phyloP scores from a whole-genome alignment of 2,113 vertebrate genomes.

The Tetraodon nigroviridis region DNA sequence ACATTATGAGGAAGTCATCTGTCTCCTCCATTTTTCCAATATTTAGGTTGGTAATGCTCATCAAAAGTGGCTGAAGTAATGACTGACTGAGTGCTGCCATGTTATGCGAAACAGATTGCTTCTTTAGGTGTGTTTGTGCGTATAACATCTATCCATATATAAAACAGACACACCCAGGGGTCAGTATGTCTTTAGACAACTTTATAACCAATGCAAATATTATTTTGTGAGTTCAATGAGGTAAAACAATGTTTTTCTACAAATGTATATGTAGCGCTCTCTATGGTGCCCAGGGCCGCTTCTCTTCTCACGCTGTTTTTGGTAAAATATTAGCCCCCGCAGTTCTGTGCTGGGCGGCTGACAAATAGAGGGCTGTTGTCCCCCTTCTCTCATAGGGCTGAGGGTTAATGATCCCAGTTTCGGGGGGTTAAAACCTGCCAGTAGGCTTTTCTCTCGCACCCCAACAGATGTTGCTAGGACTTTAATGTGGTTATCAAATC shows the following conservation, averaged over 20 bases:
- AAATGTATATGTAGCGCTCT: constrained; percentile 68
- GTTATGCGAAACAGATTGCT: neutral
- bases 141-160: constrained; percentile 1
- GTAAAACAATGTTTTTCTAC: constrained; percentile 69
- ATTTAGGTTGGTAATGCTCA: neutral
- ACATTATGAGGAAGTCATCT: neutral
- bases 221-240: constrained; percentile 26
- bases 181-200: neutral
- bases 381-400: constrained; percentile 81
- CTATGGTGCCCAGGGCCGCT: constrained; percentile 76
- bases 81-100: neutral
- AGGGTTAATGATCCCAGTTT: constrained; percentile 96
- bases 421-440: constrained; percentile 85
- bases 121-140: neutral
- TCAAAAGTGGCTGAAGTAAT: neutral
- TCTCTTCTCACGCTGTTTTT: constrained; percentile 90
- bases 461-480: constrained; percentile 96
- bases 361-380: constrained; percentile 95
- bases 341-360: constrained; percentile 76
- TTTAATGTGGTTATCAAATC: constrained; percentile 99
- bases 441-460: constrained; percentile 87
- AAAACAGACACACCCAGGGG: neutral
- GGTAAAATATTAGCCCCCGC: constrained; percentile 85
- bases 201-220: constrained; percentile 31
- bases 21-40: constrained; percentile 1